Percentiles rank a stretch among this genome's conserved stretches.
Conservation (phyloP, 2,888 invertebrate species). For the Drosophila gaucha region DNA sequence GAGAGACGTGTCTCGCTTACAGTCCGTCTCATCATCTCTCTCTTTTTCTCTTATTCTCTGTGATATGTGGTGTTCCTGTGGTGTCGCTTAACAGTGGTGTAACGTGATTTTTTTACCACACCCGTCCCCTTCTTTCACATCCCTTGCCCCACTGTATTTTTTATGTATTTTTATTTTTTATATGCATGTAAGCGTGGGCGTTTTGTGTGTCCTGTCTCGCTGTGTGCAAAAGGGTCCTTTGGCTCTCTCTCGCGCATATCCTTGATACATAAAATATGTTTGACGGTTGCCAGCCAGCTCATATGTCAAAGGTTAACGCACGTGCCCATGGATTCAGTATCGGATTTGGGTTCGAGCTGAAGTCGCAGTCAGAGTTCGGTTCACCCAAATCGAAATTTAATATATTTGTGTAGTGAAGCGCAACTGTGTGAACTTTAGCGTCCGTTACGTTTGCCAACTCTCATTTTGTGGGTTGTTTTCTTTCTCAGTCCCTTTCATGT, state of each 20-base stretch:
- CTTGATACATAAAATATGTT: slow-evolving; percentile 81
- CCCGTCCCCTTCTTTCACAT: neutral
- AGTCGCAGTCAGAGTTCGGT: slow-evolving; percentile 28
- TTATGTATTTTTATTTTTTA: slow-evolving; percentile 21
- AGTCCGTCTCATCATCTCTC: neutral
- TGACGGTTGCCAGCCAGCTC: slow-evolving; percentile 71
- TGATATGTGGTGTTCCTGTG: slow-evolving; percentile 39
- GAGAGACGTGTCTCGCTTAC: slow-evolving; percentile 26
- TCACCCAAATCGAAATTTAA: slow-evolving; percentile 74
- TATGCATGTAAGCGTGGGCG: slow-evolving; percentile 30
- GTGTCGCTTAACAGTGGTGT: slow-evolving; percentile 50
- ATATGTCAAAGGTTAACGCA: slow-evolving; percentile 82
- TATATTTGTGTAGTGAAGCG: slow-evolving; percentile 71
- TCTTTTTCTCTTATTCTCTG: neutral
- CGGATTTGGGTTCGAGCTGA: slow-evolving; percentile 36
- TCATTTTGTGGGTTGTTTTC: slow-evolving; percentile 50
- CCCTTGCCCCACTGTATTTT: slow-evolving; percentile 7
- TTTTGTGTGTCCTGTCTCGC: slow-evolving; percentile 20
- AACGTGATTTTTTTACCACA: slow-evolving; percentile 65
- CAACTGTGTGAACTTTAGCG: slow-evolving; percentile 61
- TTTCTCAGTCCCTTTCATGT: slow-evolving; percentile 8
- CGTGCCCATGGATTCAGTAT: slow-evolving; percentile 70
- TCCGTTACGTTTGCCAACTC: slow-evolving; percentile 32
- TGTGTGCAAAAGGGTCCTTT: slow-evolving; percentile 17
- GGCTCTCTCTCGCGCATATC: slow-evolving; percentile 45